Evolutionary conservation across 2,113 vertebrate species (phyloP).

Genomic region (Budorcas taxicolor): DNA sequence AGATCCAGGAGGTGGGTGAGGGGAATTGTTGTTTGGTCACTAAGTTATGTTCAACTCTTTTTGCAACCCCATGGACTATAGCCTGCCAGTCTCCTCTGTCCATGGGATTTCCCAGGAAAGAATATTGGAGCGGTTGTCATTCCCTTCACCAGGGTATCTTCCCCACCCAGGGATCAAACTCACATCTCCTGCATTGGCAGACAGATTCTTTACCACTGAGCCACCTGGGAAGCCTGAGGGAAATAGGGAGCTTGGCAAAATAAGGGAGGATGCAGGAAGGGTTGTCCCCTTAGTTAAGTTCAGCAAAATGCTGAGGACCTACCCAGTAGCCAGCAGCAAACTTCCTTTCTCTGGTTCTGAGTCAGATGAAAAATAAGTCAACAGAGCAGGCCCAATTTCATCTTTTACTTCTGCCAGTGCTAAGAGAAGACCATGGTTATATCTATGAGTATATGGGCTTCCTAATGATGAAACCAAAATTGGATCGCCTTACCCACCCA

Average conservation of each 20-base stretch:
- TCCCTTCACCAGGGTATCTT: neutral
- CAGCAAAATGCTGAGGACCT: neutral
- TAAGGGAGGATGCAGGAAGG: neutral
- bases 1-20: constrained; percentile 52
- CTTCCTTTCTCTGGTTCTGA: neutral
- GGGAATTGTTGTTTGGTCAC: neutral
- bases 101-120: neutral
- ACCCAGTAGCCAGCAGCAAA: neutral
- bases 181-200: neutral
- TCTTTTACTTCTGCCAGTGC: constrained; percentile 21
- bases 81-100: neutral
- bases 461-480: neutral
- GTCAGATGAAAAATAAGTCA: neutral
- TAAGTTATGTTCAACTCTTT: neutral
- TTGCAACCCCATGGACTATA: neutral
- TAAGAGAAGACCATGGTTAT: neutral
- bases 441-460: neutral
- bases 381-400: neutral
- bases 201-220: neutral
- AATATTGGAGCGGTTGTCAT: neutral
- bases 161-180: neutral
- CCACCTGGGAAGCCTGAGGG: neutral
- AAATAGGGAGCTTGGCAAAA: neutral
- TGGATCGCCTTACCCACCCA: neutral
- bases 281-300: neutral